These are phyloP conservation scores for Temnothorax nylanderi DNA, from an alignment of 1,140 invertebrate species.

Conservation along the genomic window DNA sequence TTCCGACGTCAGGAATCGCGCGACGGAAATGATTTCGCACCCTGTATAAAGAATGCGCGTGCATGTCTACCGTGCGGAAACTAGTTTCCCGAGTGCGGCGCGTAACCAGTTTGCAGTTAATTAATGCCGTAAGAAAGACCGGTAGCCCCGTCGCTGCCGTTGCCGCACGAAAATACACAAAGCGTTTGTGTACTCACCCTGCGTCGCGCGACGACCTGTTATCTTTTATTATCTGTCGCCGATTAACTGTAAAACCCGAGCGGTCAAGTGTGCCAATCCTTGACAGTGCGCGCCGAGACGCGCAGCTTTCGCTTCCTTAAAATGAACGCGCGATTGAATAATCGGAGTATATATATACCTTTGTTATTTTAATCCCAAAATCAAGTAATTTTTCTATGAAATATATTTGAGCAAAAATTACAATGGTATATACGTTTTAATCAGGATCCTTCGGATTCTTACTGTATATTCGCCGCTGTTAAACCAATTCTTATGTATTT, in stretches of 20 bases:
- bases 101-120: slow-evolving; percentile 72
- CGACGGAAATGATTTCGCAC: slow-evolving; percentile 32
- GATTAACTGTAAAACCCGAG: neutral
- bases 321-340: neutral
- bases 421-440: neutral
- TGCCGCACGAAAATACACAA: slow-evolving; percentile 30
- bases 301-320: neutral
- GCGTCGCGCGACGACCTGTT: neutral
- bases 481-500: neutral
- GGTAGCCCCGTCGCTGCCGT: slow-evolving; percentile 33
- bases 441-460: neutral
- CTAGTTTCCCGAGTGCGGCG: slow-evolving; percentile 55
- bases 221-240: slow-evolving; percentile 14
- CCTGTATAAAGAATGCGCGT: slow-evolving; percentile 40
- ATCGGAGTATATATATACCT: neutral
- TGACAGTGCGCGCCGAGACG: neutral
- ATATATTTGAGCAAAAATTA: neutral
- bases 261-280: neutral
- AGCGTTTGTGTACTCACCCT: slow-evolving; percentile 41
- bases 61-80: slow-evolving; percentile 58
- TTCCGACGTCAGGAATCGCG: neutral
- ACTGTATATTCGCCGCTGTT: neutral
- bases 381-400: neutral
- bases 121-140: slow-evolving; percentile 71
- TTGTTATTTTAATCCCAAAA: neutral